These are phyloP conservation scores for Ammodytes marinus DNA, from an alignment of 2,113 vertebrate genomes.

Conservation along the genomic window DNA sequence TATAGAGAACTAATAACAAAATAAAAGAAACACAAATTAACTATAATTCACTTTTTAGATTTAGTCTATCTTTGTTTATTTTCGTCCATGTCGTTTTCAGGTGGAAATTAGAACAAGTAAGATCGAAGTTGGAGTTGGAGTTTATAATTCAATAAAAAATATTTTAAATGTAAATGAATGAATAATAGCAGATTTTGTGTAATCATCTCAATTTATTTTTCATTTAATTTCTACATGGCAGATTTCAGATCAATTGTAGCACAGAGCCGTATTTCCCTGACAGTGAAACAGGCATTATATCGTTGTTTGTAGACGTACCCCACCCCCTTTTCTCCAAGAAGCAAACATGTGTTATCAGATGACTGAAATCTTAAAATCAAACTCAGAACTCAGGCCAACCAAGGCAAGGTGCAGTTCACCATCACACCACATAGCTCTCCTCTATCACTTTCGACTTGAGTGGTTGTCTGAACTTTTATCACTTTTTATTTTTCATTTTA, in stretches of 20 bases:
- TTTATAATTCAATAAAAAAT: not conserved
- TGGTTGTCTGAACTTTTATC: not conserved
- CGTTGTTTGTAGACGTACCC: slow-evolving; percentile 54
- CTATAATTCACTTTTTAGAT: not conserved
- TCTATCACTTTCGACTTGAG: not conserved
- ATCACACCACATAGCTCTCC: not conserved
- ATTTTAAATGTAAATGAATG: not conserved
- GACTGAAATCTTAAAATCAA: not conserved
- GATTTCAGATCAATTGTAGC: slow-evolving; percentile 32
- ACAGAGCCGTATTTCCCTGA: slow-evolving; percentile 43
- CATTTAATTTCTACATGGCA: slow-evolving; percentile 2
- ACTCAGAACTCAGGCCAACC: not conserved
- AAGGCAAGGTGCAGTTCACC: not conserved
- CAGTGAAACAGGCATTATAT: slow-evolving; percentile 59
- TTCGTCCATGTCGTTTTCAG: not conserved
- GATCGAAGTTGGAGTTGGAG: not conserved
- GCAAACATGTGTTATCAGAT: slow-evolving; percentile 20
- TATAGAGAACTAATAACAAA: not conserved
- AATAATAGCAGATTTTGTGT: slow-evolving; percentile 8
- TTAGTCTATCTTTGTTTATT: not conserved
- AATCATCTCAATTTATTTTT: slow-evolving; percentile 35
- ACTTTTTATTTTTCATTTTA: not conserved
- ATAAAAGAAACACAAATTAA: not conserved
- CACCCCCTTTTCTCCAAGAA: not conserved
- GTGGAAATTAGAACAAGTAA: not conserved